Conservation (phyloP, 2,888 invertebrate genomes). For the Hofmannophila pseudospretella region DNA sequence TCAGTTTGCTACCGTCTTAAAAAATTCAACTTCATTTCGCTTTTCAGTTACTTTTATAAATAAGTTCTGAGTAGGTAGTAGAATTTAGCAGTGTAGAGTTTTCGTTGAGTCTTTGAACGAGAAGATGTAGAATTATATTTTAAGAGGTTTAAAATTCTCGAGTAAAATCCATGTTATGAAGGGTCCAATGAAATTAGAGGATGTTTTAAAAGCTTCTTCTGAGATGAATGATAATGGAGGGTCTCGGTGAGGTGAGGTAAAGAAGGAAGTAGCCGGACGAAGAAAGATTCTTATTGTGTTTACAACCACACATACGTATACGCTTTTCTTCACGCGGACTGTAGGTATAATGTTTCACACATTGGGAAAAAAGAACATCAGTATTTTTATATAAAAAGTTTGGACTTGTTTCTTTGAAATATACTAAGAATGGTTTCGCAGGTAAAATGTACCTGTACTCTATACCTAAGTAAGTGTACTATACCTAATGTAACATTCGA, state of each 20-base stretch:
- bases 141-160: neutral
- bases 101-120: too few relatives aligned
- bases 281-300: constrained; percentile 37
- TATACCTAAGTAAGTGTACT: too few relatives aligned
- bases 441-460: too few relatives aligned
- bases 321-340: constrained; percentile 20
- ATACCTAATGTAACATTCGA: too few relatives aligned
- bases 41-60: too few relatives aligned
- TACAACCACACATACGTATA: constrained; percentile 21
- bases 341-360: constrained; percentile 18
- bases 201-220: constrained; percentile 42
- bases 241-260: constrained; percentile 20
- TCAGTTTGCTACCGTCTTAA: too few relatives aligned
- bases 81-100: too few relatives aligned
- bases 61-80: too few relatives aligned
- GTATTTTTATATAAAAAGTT: too few relatives aligned
- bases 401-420: constrained; percentile 16
- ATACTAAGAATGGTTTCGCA: too few relatives aligned
- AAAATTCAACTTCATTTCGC: too few relatives aligned
- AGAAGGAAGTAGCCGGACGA: constrained; percentile 14
- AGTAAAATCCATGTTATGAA: constrained; percentile 8
- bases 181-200: constrained; percentile 38
- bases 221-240: constrained; percentile 35
- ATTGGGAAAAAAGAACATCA: constrained; percentile 14
- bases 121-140: too few relatives aligned